Base-by-base conservation (phyloP, 2,888 invertebrate species). In the Drosophila falleni region DNA sequence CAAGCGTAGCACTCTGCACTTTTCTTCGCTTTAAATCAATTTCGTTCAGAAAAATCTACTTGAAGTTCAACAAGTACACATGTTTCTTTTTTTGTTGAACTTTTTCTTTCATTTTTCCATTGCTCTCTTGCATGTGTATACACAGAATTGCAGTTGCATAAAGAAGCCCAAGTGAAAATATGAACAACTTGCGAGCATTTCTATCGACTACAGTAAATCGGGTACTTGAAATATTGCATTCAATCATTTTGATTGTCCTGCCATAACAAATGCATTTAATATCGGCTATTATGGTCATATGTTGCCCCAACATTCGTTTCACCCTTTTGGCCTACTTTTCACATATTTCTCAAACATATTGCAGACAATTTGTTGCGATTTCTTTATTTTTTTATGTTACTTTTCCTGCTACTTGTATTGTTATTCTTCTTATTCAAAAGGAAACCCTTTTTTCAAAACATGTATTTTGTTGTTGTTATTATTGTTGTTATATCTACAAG, bases 231-330 rank as follows among this genome's bases (percentile, higher is more conserved):
- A 70, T 73, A 78, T 73, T 65, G 56, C 73, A 70, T 74, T 82
- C 82, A 87, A 84, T 80, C 84, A 61, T 59, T 65, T 70, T 69
- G 59, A 87, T 87, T 87, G 87, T 83, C 66, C 63, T 26, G n/a
- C 54, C 46, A 60, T 50, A 46, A 15, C 46, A 59, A 74, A 61
- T 82, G 80, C 83, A 86, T 85, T 85, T 86, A 78, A 85, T 88
- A 88, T 86, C 71, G 69, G 78, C 68, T 75, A 74, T 88, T 88
- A 86, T 82, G 68, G 56, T 33, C 68, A 60, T 46, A 49, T 41
- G 47, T 50, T 61, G 1, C 11, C 10, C 15, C 49, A 35, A 13
- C 33, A 46, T 44, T 15, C 31, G 19, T 37, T 26, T 19, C 13
- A n/a, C n/a, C 23, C 10, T 16, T n/a, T 23, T 54, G 23, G 54